A percentile compares a stretch with the other conserved stretches of the same genome.
These are phyloP conservation scores for Diplolepis rosae DNA, from an alignment of 2,888 invertebrate species.

Conservation along the genomic window DNA sequence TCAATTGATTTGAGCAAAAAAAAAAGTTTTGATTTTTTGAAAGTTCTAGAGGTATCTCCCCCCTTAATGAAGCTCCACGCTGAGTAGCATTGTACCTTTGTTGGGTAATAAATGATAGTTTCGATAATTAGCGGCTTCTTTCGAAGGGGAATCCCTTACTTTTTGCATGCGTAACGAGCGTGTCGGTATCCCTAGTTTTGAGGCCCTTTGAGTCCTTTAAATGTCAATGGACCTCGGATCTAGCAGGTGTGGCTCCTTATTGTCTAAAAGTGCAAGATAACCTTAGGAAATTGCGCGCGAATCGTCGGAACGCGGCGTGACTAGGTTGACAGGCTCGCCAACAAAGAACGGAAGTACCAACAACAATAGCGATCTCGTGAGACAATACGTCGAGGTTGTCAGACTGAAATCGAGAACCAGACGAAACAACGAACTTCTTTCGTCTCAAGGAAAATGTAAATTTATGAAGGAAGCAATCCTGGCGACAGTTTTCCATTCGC, in stretches of 20 bases:
- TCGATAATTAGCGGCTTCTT: constrained; percentile 70
- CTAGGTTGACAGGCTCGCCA: constrained; percentile 22
- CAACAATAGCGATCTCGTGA: constrained; percentile 20
- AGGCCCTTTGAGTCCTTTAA: constrained; percentile 30
- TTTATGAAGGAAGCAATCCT: constrained; percentile 16
- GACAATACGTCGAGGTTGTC: constrained; percentile 29
- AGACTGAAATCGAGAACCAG: constrained; percentile 27
- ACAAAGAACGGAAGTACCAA: constrained; percentile 16
- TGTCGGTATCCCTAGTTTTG: constrained; percentile 35
- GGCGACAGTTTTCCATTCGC: constrained; percentile 21
- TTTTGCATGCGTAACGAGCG: constrained; percentile 39
- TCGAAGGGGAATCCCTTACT: constrained; percentile 38
- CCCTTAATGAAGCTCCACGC: background rate
- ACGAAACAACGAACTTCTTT: background rate
- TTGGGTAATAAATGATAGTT: constrained; percentile 68
- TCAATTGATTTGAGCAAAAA: no score
- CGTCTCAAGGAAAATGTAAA: constrained; percentile 9
- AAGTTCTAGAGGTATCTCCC: background rate
- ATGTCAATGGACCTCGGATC: constrained; percentile 48
- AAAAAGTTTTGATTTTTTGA: no score
- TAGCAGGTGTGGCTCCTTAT: constrained; percentile 50
- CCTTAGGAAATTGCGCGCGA: constrained; percentile 58
- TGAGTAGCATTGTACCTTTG: background rate
- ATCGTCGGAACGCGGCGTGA: constrained; percentile 37
- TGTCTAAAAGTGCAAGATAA: constrained; percentile 60